phyloP scores from a whole-genome alignment of 2,888 invertebrate species.

The Chaetoderma sp. region DNA sequence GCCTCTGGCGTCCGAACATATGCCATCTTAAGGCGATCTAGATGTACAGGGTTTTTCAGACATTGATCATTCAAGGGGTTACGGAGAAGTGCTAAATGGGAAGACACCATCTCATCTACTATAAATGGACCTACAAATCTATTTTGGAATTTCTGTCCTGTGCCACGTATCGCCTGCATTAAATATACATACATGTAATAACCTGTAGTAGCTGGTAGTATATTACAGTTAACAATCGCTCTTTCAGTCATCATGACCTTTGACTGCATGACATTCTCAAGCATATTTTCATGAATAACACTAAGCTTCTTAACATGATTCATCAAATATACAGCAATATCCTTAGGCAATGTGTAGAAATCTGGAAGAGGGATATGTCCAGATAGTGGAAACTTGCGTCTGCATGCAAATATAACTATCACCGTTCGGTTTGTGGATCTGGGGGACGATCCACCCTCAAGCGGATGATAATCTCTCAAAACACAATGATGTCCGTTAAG shows the following conservation, averaged over 20 bases:
- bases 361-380: neutral
- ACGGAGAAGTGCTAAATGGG: conserved; percentile 25
- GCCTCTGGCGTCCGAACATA: conserved; percentile 31
- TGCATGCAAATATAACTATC: conserved; percentile 11
- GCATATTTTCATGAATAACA: neutral
- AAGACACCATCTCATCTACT: conserved; percentile 23
- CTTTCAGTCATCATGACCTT: conserved; percentile 10
- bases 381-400: neutral
- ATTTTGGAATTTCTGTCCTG: conserved; percentile 31
- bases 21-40: conserved; percentile 34
- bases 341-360: too few relatives aligned
- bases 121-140: conserved; percentile 34
- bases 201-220: conserved; percentile 16
- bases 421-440: too few relatives aligned
- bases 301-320: neutral
- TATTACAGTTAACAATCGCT: conserved; percentile 8
- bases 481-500: too few relatives aligned
- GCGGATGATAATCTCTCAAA: too few relatives aligned
- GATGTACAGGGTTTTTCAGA: conserved; percentile 25
- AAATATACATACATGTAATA: conserved; percentile 39
- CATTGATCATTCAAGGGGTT: conserved; percentile 12
- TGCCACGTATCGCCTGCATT: conserved; percentile 16
- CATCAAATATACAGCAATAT: neutral
- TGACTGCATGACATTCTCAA: neutral
- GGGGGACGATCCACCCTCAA: too few relatives aligned